A percentile compares a stretch with the other conserved stretches of the same genome.
Conservation (phyloP, 2,888 invertebrate species). For the Cantharis rustica region DNA sequence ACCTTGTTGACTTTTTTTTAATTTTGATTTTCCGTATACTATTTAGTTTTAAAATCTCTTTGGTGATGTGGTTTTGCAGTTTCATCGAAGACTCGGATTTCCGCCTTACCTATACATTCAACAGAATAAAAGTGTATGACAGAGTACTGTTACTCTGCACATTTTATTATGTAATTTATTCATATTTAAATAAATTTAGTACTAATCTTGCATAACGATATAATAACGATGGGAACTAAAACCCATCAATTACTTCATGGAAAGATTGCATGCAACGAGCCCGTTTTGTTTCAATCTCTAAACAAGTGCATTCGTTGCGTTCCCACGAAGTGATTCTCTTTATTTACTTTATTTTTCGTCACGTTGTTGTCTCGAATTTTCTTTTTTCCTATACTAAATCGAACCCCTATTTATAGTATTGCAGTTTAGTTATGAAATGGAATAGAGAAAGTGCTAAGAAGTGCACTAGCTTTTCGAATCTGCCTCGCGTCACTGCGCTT, state of each 20-base stretch:
- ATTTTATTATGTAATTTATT: conserved; percentile 1
- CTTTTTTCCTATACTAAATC: neutral
- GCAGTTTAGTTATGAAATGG: neutral
- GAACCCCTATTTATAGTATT: neutral
- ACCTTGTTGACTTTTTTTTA: neutral
- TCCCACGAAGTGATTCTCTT: conserved; percentile 8
- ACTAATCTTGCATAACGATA: neutral
- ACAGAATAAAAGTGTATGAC: neutral
- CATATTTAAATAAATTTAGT: neutral
- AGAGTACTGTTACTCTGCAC: neutral
- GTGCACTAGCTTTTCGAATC: conserved; percentile 42
- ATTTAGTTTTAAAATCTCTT: neutral
- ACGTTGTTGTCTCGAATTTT: neutral
- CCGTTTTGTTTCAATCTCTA: conserved; percentile 25
- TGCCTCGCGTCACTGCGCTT: conserved; percentile 43
- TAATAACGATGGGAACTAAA: conserved; percentile 1
- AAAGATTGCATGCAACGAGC: conserved; percentile 10
- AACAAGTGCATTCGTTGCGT: conserved; percentile 33
- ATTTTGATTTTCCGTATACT: neutral
- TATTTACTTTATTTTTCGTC: neutral
- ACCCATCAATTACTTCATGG: conserved; percentile 6
- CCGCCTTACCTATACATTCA: neutral
- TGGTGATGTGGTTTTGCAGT: neutral
- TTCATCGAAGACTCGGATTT: neutral
- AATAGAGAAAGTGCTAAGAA: conserved; percentile 24